Base-by-base conservation (phyloP, 2,888 invertebrate genomes). In the Eupithecia pulchellata region DNA sequence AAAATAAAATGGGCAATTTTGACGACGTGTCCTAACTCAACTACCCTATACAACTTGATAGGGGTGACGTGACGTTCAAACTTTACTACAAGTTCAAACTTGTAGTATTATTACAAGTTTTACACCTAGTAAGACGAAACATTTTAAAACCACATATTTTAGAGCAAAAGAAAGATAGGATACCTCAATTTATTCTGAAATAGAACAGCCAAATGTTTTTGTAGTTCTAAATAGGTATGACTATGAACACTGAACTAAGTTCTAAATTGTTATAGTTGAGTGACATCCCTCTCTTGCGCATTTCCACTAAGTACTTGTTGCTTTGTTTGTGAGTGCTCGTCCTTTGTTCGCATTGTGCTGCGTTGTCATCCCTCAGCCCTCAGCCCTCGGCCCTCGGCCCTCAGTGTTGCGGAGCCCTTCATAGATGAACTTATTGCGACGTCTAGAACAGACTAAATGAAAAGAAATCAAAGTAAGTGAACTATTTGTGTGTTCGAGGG, bases 261-360 rank as follows among this genome's bases (percentile, higher is more conserved):
- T 52, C 1, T 25, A 9, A 4, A 4, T 36, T 60, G 64, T 34
- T 64, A 64, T 57, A 34, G 68, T 57, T 68, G 0, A 25, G 6
- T 11, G 47, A 47, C 68, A 20, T 8, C 25, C 14, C 55, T n/a
- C 34, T 25, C 55, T 66, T 69, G 67, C 66, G 57, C 70, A 71
- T 77, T 75, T 60, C 68, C 72, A 2, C 64, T 72, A 72, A 71
- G 68, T 74, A 78, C 78, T 78, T 78, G 78, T 78, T 78, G 78
- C 78, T 74, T 73, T 76, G 72, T 76, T 75, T 73, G 66, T 60
- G 66, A 62, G 65, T 64, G 71, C n/a, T 20, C 34, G 66, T 11
- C 61, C 29, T 67, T 74, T 76, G 72, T 73, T 66, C 27, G 42
- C 29, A 66, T 68, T 68, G 62, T 68, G 30, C 11, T 36, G 30